Conservation (phyloP, 2,888 invertebrate genomes). For the Crocallis elinguaria region DNA sequence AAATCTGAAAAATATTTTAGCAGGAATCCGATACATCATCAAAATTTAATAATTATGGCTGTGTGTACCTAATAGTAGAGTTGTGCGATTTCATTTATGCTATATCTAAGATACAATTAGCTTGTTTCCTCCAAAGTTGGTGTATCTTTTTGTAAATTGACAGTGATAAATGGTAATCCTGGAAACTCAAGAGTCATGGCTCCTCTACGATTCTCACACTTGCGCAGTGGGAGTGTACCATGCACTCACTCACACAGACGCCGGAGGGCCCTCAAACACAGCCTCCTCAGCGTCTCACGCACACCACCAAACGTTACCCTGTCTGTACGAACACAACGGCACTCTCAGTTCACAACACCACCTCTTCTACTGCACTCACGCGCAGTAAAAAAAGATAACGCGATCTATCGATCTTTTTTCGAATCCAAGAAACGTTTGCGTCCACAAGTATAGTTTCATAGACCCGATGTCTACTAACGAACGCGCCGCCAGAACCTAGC, state of each 20-base stretch:
- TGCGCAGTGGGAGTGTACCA: constrained; percentile 73
- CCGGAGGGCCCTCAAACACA: constrained; percentile 60
- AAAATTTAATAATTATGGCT: too few species aligned
- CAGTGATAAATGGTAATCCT: constrained; percentile 4
- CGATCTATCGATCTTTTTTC: constrained; percentile 83
- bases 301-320: constrained; percentile 63
- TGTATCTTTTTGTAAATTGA: background rate
- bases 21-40: too few species aligned
- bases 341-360: constrained; percentile 82
- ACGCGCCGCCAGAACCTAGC: constrained; percentile 66
- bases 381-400: constrained; percentile 82
- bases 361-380: constrained; percentile 84
- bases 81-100: too few species aligned
- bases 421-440: constrained; percentile 68
- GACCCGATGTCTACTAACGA: constrained; percentile 70
- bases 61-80: too few species aligned
- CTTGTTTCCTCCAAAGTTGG: too few species aligned
- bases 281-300: constrained; percentile 67
- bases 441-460: constrained; percentile 72
- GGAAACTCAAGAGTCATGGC: constrained; percentile 44
- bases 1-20: too few species aligned
- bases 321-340: constrained; percentile 77
- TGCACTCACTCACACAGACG: constrained; percentile 75
- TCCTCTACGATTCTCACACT: constrained; percentile 62
- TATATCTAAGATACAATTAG: too few species aligned